Conservation (phyloP, 2,797 vertebrate genomes). For the Paedocypris micromegethes region DNA sequence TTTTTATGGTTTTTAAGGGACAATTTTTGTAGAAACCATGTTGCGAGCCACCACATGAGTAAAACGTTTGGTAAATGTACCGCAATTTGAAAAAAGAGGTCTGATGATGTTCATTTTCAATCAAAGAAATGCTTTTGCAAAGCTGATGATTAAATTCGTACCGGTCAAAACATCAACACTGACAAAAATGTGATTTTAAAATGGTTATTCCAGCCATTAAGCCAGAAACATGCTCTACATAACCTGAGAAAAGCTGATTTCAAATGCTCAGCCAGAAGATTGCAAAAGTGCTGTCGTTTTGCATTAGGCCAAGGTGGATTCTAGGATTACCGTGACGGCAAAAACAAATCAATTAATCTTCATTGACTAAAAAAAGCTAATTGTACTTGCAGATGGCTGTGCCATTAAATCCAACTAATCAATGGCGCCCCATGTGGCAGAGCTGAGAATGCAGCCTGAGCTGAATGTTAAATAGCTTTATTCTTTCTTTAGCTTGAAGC, state of each 20-base stretch:
- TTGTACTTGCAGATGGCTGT: background rate
- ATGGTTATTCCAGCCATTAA: background rate
- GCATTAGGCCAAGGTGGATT: too few species aligned
- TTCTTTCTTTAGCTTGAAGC: background rate
- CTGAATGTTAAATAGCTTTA: background rate
- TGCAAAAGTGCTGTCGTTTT: background rate
- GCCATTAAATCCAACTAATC: background rate
- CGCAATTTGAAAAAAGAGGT: too few species aligned
- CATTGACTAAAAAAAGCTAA: too few species aligned
- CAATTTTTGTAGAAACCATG: too few species aligned
- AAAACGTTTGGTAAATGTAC: too few species aligned
- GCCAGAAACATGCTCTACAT: constrained; percentile 13
- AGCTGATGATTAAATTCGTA: constrained; percentile 9
- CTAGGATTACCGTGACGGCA: too few species aligned
- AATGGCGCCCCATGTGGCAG: background rate
- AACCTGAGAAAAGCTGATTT: background rate
- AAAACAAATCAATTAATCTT: background rate
- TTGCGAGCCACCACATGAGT: too few species aligned
- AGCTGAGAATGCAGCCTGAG: background rate
- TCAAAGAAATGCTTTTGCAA: too few species aligned
- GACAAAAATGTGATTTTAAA: background rate
- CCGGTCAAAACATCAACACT: constrained; percentile 16
- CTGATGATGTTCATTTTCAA: too few species aligned
- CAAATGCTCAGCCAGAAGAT: background rate
- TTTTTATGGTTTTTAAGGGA: too few species aligned